Evolutionary conservation across 2,888 invertebrate species (phyloP).

Genomic region (Hololepta plana): DNA sequence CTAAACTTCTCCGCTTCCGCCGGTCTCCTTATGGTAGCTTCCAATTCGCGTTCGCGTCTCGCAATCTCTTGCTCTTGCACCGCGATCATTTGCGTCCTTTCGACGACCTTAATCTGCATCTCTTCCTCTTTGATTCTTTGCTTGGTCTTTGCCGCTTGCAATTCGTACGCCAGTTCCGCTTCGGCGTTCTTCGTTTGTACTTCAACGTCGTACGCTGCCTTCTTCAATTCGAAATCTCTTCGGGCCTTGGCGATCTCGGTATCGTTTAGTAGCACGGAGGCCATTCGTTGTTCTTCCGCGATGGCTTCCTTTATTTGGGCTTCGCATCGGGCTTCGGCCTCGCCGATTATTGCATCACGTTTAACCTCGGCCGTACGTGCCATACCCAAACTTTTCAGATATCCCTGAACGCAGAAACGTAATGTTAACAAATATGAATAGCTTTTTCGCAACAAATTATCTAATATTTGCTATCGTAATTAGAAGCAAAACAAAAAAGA

Average conservation of each 20-base stretch:
- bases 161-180: conserved; percentile 82
- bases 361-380: conserved; percentile 90
- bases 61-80: conserved; percentile 94
- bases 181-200: conserved; percentile 89
- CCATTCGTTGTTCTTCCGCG: conserved; percentile 94
- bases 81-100: conserved; percentile 17
- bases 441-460: not conserved
- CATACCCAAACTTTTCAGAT: conserved; percentile 86
- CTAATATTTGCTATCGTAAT: not conserved
- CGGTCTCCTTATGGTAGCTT: conserved; percentile 82
- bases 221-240: conserved; percentile 90
- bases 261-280: conserved; percentile 82
- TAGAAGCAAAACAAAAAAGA: conserved; percentile 1
- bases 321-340: conserved; percentile 87
- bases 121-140: conserved; percentile 85
- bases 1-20: conserved; percentile 89
- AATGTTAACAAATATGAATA: not conserved
- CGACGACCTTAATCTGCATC: conserved; percentile 69
- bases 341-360: conserved; percentile 90
- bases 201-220: conserved; percentile 93
- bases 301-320: conserved; percentile 87
- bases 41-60: conserved; percentile 78
- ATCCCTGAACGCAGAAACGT: conserved; percentile 42
- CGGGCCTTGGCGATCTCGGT: conserved; percentile 95
- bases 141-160: conserved; percentile 90